These are phyloP conservation scores for Serripes groenlandicus DNA, from an alignment of 2,888 invertebrate species.

Conservation along the genomic window DNA sequence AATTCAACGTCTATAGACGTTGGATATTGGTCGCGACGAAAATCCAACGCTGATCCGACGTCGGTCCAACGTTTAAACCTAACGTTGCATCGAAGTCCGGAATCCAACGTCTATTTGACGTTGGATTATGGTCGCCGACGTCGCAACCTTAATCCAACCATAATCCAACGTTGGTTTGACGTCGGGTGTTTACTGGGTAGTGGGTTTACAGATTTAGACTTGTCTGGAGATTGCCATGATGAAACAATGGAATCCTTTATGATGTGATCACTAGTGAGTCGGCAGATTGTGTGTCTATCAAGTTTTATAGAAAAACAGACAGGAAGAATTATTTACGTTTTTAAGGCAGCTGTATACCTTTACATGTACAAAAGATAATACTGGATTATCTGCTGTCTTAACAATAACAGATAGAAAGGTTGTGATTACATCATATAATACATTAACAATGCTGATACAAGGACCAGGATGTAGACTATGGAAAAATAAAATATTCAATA, in stretches of 20 bases:
- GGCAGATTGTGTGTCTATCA: neutral
- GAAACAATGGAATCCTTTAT: neutral
- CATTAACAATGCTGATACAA: slow-evolving; percentile 2
- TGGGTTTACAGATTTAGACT: neutral
- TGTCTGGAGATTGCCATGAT: neutral
- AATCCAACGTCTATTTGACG: no score
- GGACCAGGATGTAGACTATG: neutral
- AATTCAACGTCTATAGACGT: no score
- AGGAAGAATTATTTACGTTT: neutral
- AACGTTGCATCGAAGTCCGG: no score
- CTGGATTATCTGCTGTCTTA: neutral
- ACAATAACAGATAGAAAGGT: neutral
- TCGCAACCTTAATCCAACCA: no score
- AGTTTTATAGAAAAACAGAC: neutral
- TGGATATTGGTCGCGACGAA: no score
- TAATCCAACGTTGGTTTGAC: no score
- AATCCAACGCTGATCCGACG: no score
- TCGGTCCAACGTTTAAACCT: no score
- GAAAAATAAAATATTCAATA: neutral
- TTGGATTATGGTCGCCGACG: no score
- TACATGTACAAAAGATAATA: neutral
- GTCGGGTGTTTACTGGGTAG: no score
- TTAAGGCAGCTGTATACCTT: neutral
- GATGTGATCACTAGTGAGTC: neutral
- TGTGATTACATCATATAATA: neutral